Evolutionary conservation across 2,888 invertebrate genomes (phyloP).

Genomic region (Leptopterna dolabrata): DNA sequence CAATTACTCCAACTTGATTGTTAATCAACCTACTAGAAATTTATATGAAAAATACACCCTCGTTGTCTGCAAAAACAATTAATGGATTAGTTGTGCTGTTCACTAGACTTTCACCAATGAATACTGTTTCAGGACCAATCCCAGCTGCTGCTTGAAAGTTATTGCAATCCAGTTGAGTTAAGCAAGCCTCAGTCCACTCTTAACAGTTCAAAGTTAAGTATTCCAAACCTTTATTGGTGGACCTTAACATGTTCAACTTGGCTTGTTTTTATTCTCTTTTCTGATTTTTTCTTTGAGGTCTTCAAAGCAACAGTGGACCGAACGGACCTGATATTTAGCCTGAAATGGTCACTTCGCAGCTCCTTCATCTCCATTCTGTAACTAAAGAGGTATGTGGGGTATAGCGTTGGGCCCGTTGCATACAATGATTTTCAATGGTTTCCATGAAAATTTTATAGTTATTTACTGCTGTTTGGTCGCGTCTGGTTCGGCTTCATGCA

Average conservation of each 20-base stretch:
- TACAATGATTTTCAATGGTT: no score
- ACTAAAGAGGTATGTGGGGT: background rate
- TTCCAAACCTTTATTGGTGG: background rate
- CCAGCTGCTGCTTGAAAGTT: background rate
- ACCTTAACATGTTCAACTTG: background rate
- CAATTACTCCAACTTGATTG: background rate
- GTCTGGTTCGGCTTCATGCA: no score
- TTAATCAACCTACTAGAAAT: background rate
- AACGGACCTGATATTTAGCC: background rate
- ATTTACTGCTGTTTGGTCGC: no score
- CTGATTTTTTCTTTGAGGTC: background rate
- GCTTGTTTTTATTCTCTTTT: background rate
- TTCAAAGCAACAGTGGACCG: background rate
- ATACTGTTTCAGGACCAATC: background rate
- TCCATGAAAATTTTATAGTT: no score
- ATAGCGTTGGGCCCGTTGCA: background rate
- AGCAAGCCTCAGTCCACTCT: background rate
- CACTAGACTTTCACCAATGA: background rate
- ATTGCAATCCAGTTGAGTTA: conserved; percentile 2
- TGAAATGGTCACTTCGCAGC: background rate
- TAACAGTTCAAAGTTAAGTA: background rate
- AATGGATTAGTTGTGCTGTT: background rate
- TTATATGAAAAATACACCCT: background rate
- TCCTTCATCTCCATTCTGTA: background rate
- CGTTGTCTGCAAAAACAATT: background rate